phyloP scores from a whole-genome alignment of 2,797 vertebrate species.

The Hypotaenidia okinawae region DNA sequence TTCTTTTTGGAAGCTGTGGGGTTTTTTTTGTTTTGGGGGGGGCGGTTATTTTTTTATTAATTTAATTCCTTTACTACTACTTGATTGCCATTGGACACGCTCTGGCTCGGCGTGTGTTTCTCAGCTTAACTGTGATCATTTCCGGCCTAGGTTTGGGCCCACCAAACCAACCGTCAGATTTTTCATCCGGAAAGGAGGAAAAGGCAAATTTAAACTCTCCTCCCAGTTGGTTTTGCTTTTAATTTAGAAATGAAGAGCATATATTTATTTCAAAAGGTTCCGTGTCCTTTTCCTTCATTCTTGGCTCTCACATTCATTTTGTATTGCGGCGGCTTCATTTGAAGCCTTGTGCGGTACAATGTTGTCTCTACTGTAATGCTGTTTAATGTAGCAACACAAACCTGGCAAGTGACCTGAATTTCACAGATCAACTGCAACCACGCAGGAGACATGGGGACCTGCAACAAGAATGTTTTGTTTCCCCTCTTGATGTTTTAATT shows the following conservation, averaged over 20 bases:
- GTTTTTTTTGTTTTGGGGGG: not conserved
- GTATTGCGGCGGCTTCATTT: slow-evolving; percentile 28
- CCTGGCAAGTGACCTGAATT: slow-evolving; percentile 78
- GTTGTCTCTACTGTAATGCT: slow-evolving; percentile 67
- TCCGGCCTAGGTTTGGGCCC: not conserved
- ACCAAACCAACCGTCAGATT: not conserved
- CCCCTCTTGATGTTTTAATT: slow-evolving; percentile 62
- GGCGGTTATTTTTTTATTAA: not conserved
- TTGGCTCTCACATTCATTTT: slow-evolving; percentile 47
- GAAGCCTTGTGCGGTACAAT: slow-evolving; percentile 21
- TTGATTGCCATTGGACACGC: slow-evolving; percentile 33
- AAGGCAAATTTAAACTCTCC: slow-evolving; percentile 3
- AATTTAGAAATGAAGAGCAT: not conserved
- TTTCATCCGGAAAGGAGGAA: not conserved
- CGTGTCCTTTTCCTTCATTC: not conserved
- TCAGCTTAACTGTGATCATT: not conserved
- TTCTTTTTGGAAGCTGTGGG: not conserved
- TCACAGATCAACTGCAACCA: slow-evolving; percentile 73
- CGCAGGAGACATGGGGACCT: slow-evolving; percentile 56
- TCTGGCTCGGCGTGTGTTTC: not conserved
- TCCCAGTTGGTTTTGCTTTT: slow-evolving; percentile 19
- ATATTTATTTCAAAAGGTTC: slow-evolving; percentile 57
- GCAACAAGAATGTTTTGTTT: slow-evolving; percentile 72
- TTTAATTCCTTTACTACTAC: slow-evolving; percentile 27
- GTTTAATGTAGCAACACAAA: slow-evolving; percentile 78